phyloP scores from a whole-genome alignment of 2,113 vertebrate genomes.

The Ophiodon elongatus region DNA sequence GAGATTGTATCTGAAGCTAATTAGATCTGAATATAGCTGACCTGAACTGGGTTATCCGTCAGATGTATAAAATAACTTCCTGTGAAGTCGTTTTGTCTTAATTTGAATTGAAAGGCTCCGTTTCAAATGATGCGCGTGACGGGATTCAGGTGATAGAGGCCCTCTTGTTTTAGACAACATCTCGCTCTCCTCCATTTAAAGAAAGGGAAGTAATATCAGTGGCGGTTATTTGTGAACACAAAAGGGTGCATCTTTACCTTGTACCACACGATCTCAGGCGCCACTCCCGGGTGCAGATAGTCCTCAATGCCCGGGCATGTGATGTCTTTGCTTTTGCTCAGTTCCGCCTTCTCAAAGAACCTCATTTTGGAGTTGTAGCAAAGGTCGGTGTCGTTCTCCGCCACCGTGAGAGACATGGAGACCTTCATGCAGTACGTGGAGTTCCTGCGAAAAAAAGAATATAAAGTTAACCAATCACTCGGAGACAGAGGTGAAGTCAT shows the following conservation, averaged over 20 bases:
- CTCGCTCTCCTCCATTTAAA: neutral
- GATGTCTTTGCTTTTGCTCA: constrained; percentile 98
- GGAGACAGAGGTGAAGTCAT: neutral
- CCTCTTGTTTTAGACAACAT: neutral
- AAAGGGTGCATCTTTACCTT: constrained; percentile 87
- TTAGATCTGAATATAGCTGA: constrained; percentile 23
- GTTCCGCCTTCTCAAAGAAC: constrained; percentile 96
- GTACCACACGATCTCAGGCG: constrained; percentile 95
- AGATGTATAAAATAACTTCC: neutral
- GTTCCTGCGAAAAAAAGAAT: constrained; percentile 90
- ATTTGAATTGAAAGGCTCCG: constrained; percentile 2
- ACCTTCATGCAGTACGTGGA: constrained; percentile 99
- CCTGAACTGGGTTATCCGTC: constrained; percentile 13
- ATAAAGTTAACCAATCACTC: constrained; percentile 26
- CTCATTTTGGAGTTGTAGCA: constrained; percentile 99
- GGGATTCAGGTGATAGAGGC: neutral
- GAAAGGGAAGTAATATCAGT: neutral
- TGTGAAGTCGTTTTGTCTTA: neutral
- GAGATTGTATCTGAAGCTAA: constrained; percentile 26
- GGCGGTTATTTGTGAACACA: neutral
- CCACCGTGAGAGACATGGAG: constrained; percentile 96
- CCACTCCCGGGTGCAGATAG: constrained; percentile 90
- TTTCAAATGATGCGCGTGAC: constrained; percentile 1
- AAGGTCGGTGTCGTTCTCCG: constrained; percentile 96
- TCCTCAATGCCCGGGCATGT: constrained; percentile 94